Evolutionary conservation across 2,797 vertebrate genomes (phyloP).

Genomic region (Pristis pectinata): DNA sequence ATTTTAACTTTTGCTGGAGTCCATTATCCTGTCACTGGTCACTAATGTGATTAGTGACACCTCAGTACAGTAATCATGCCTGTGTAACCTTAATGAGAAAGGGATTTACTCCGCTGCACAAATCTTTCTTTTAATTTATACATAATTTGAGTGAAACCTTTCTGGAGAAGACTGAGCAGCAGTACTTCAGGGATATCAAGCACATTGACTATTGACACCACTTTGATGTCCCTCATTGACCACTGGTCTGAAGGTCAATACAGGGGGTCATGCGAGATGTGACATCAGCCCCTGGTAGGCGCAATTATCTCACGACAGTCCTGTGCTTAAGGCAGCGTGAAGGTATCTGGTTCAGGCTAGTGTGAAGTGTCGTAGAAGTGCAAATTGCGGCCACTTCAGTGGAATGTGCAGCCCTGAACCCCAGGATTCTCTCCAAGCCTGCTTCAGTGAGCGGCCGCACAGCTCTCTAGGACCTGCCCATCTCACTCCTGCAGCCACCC

Average conservation of each 20-base stretch:
- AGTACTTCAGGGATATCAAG: neutral
- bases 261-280: neutral
- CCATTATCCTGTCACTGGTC: constrained; percentile 13
- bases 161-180: neutral
- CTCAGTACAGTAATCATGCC: neutral
- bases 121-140: neutral
- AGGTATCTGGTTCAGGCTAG: neutral
- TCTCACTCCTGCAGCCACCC: no score
- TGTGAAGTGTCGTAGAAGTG: neutral
- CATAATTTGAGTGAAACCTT: neutral
- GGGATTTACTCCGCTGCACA: neutral
- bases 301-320: no score
- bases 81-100: neutral
- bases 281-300: neutral
- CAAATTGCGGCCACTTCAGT: neutral
- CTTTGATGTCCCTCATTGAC: neutral
- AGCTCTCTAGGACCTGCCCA: neutral
- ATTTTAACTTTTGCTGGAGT: neutral
- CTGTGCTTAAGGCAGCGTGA: no score
- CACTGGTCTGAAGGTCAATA: neutral
- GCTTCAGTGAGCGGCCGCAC: neutral
- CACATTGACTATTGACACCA: neutral
- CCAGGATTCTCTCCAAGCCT: neutral
- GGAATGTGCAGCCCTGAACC: neutral
- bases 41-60: neutral